phyloP scores from a whole-genome alignment of 2,888 invertebrate species.

The Cerastoderma edule region DNA sequence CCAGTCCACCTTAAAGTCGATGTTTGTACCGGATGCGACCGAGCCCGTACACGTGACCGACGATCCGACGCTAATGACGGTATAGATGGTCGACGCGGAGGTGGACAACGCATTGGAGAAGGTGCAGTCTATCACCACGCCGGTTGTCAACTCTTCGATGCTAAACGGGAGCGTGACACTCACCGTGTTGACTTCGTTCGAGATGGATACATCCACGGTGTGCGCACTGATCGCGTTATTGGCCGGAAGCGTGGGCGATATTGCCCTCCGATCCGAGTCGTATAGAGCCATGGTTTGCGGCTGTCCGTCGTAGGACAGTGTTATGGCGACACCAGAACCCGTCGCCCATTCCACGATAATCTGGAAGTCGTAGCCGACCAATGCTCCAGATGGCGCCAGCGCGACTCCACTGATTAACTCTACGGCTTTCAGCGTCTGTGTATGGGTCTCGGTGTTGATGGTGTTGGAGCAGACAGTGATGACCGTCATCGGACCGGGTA shows the following conservation, averaged over 20 bases:
- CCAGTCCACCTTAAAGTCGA: conserved; percentile 44
- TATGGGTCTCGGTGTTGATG: conserved; percentile 48
- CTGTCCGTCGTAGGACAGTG: conserved; percentile 54
- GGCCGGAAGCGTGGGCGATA: conserved; percentile 7
- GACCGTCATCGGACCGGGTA: conserved; percentile 55
- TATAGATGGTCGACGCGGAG: conserved; percentile 34
- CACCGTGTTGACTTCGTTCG: conserved; percentile 34
- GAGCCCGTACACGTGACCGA: conserved; percentile 40
- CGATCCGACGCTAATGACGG: conserved; percentile 57
- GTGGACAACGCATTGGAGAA: conserved; percentile 20
- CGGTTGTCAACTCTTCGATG: conserved; percentile 59
- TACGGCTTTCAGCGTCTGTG: conserved; percentile 44
- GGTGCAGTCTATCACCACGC: conserved; percentile 30
- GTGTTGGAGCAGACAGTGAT: conserved; percentile 68
- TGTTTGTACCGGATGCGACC: conserved; percentile 31
- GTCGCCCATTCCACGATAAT: conserved; percentile 59
- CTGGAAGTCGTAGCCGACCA: conserved; percentile 47
- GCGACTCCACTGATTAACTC: conserved; percentile 69
- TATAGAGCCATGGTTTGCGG: conserved; percentile 32
- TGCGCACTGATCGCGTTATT: conserved; percentile 23
- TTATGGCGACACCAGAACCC: conserved; percentile 63
- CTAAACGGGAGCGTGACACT: conserved; percentile 42
- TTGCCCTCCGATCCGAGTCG: conserved; percentile 13
- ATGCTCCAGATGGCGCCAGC: conserved; percentile 64
- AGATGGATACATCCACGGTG: conserved; percentile 23